A percentile compares a stretch with the other conserved stretches of the same genome.
phyloP scores from a whole-genome alignment of 2,113 vertebrate species.

The Tonatia bakeri region DNA sequence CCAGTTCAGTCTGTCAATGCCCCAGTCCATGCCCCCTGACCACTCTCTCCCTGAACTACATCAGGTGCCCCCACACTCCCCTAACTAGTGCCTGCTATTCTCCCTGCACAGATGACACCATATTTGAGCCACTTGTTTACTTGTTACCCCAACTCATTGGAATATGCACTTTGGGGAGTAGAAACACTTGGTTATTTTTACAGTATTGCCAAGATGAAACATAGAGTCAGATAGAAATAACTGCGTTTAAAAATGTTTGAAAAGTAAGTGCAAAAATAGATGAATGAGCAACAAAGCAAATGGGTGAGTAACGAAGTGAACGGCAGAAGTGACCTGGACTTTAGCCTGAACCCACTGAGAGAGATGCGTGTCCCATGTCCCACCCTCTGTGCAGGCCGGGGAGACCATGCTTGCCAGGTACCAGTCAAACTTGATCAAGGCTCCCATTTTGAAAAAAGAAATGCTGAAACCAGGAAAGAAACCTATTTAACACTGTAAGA shows the following conservation, averaged over 20 bases:
- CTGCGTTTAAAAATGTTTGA: not conserved
- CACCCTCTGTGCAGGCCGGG: not conserved
- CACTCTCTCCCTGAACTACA: accelerated
- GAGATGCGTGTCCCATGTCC: not conserved
- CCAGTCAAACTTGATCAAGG: not conserved
- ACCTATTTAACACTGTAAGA: constrained; percentile 30
- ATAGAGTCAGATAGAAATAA: not conserved
- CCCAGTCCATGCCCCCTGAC: accelerated
- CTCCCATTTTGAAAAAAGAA: not conserved
- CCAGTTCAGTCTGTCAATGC: accelerated
- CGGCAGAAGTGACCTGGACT: not conserved
- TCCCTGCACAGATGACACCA: accelerated
- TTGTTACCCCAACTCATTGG: too few species aligned
- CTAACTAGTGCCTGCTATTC: too few species aligned
- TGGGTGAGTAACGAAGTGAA: not conserved
- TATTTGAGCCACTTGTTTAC: not conserved
- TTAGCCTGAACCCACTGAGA: not conserved
- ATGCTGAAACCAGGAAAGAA: not conserved
- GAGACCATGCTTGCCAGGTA: not conserved
- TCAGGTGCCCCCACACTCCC: accelerated
- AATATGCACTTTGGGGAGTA: accelerated
- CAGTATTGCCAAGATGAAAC: not conserved
- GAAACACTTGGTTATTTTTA: not conserved
- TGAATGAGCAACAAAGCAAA: not conserved
- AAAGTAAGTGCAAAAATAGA: not conserved